Base-by-base conservation (phyloP, 2,797 vertebrate species). In the Dicrostonyx torquatus region DNA sequence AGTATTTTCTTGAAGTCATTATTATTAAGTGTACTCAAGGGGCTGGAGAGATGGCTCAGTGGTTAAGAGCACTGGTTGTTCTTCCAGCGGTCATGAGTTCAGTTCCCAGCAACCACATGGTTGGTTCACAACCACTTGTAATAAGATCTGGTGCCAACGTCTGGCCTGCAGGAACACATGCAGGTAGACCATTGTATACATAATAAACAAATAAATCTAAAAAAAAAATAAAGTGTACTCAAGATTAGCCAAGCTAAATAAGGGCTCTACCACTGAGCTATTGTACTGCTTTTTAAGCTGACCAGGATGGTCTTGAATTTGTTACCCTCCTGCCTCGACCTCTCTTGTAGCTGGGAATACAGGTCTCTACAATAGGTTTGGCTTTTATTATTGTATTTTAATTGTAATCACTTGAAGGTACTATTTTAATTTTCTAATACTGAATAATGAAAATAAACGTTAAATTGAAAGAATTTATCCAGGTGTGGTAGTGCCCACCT, bases 1-100 rank as follows among this genome's bases (percentile, higher is more conserved):
- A 14, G 24, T 55, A 75, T 88, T 96, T 92, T 83, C 70, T 95
- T 90, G 70, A 93, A 90, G 78, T 55, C 68, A 86, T 13, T 50
- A 53, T 50, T 31, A 31, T 50, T 43, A 60, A 75, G 50, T 73
- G 34, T 62, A 88, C 20, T 48, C 2, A 1, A 48, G 72, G n/a
- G n/a, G n/a, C n/a, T n/a, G n/a, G n/a, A n/a, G n/a, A n/a, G n/a
- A n/a, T n/a, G n/a, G n/a, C n/a, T n/a, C n/a, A n/a, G n/a, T n/a
- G n/a, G n/a, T n/a, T n/a, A n/a, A n/a, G n/a, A n/a, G n/a, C n/a
- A n/a, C n/a, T n/a, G n/a, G n/a, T n/a, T n/a, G n/a, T n/a, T n/a
- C n/a, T n/a, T n/a, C n/a, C n/a, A n/a, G n/a, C n/a, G n/a, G n/a
- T n/a, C n/a, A n/a, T n/a, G n/a, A n/a, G n/a, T n/a, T n/a, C n/a